A percentile compares a stretch with the other conserved stretches of the same genome.
Conservation (phyloP, 2,797 vertebrate species). For the Coluber constrictor region DNA sequence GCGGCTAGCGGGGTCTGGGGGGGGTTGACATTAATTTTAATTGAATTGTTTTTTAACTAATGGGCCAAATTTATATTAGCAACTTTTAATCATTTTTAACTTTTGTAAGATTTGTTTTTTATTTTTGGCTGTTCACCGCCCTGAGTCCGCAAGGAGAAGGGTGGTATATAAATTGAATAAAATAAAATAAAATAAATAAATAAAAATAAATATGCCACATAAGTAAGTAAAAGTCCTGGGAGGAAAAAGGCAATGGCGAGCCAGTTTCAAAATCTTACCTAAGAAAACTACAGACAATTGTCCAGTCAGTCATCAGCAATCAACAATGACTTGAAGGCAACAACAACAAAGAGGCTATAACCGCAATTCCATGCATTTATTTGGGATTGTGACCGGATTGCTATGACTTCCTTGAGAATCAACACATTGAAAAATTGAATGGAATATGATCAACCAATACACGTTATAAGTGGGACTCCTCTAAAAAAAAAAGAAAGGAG, state of each 20-base stretch:
- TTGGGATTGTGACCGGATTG: not conserved
- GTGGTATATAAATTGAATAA: no score
- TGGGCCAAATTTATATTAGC: no score
- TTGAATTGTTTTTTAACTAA: no score
- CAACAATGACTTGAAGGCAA: not conserved
- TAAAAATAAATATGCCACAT: no score
- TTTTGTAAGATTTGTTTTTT: no score
- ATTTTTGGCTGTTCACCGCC: no score
- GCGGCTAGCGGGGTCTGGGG: no score
- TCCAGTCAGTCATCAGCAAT: not conserved
- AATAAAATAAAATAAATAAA: no score
- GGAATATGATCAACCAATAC: not conserved
- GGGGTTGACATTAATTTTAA: no score
- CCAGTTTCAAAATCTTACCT: not conserved
- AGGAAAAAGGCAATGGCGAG: not conserved
- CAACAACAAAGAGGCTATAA: not conserved
- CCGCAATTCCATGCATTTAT: not conserved
- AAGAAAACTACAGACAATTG: not conserved
- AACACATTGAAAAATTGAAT: not conserved
- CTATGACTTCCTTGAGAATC: not conserved
- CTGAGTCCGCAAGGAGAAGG: no score
- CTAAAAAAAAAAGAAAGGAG: not conserved
- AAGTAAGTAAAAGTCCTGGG: no score
- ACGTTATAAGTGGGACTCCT: not conserved
- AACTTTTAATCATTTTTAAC: no score